A percentile compares a stretch with the other conserved stretches of the same genome.
Evolutionary conservation across 1,140 invertebrate genomes (phyloP).

Genomic region (Pseudachorutes palmiensis): DNA sequence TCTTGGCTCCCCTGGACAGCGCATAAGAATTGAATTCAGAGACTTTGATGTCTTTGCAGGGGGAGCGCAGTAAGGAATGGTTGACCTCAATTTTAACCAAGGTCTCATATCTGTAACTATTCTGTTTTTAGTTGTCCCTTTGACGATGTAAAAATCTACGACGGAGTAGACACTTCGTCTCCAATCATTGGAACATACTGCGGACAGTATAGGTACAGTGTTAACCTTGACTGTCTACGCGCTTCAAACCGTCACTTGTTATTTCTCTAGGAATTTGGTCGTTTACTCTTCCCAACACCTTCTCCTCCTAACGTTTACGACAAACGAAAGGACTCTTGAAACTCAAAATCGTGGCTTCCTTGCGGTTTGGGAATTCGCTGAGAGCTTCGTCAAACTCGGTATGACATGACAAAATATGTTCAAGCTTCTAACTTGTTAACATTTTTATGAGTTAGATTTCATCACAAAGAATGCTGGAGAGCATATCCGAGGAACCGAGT

Average conservation of each 20-base stretch:
- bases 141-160: constrained; percentile 93
- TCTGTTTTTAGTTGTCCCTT: constrained; percentile 87
- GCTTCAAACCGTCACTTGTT: background rate
- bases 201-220: constrained; percentile 72
- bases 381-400: constrained; percentile 93
- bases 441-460: constrained; percentile 60
- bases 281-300: constrained; percentile 85
- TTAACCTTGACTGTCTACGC: background rate
- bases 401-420: constrained; percentile 39
- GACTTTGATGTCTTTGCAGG: constrained; percentile 99
- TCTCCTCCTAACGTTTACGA: constrained; percentile 81
- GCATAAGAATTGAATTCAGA: constrained; percentile 90
- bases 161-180: constrained; percentile 74
- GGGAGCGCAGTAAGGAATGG: constrained; percentile 93
- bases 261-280: constrained; percentile 59
- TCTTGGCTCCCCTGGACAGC: constrained; percentile 75
- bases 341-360: constrained; percentile 91
- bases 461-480: constrained; percentile 82
- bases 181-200: constrained; percentile 95
- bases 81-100: constrained; percentile 56
- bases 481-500: constrained; percentile 89
- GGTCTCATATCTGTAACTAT: too few species aligned
- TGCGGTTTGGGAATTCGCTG: constrained; percentile 91
- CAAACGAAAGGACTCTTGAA: constrained; percentile 76
- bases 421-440: background rate